These are phyloP conservation scores for Umimayanthus kanabou DNA, from an alignment of 92 coral and sea anemone species.

Conservation along the genomic window DNA sequence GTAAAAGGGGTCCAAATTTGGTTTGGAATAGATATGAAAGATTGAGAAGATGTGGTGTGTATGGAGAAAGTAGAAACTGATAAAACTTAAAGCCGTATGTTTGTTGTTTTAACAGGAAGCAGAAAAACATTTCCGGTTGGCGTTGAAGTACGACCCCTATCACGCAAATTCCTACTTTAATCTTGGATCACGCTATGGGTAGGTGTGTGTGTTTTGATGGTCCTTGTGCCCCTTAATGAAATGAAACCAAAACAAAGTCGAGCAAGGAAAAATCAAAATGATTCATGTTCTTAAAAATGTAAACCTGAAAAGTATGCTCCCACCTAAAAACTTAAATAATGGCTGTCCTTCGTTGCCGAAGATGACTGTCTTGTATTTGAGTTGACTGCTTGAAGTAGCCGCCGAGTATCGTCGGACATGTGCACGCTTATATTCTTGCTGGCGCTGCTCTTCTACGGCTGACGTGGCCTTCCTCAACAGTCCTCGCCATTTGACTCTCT, in stretches of 20 bases:
- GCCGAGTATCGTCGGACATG: too few species aligned
- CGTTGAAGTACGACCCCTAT: slow-evolving; percentile 72
- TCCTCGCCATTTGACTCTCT: too few species aligned
- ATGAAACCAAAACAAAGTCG: background rate
- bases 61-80: background rate
- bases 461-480: too few species aligned
- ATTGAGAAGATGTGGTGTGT: background rate
- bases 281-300: background rate
- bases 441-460: too few species aligned
- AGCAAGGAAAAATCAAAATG: background rate
- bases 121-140: slow-evolving; percentile 70
- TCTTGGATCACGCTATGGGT: slow-evolving; percentile 85
- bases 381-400: too few species aligned
- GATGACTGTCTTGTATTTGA: too few species aligned
- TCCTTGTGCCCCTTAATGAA: slow-evolving; percentile 14
- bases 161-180: slow-evolving; percentile 88
- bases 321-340: too few species aligned
- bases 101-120: slow-evolving; percentile 65
- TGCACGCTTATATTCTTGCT: too few species aligned
- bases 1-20: too few species aligned
- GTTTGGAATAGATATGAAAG: background rate
- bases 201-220: slow-evolving; percentile 30
- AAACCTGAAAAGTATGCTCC: too few species aligned
- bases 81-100: background rate
- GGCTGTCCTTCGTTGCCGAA: too few species aligned